phyloP scores from a whole-genome alignment of 2,888 invertebrate genomes.

The Erebia ligea region DNA sequence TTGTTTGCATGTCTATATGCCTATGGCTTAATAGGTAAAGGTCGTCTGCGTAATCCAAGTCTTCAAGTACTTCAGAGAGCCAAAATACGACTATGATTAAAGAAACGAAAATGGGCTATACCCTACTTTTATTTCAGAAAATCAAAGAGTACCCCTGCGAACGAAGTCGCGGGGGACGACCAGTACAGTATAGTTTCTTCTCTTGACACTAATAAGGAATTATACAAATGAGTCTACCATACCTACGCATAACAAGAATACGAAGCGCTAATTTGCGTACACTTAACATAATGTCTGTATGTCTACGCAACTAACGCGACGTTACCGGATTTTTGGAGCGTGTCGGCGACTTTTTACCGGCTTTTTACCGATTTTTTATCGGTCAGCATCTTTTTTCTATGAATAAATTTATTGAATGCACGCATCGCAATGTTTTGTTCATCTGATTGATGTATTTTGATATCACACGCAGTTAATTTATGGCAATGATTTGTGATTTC shows the following conservation, averaged over 20 bases:
- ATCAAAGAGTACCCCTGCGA: too few species aligned
- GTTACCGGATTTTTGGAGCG: slow-evolving; percentile 32
- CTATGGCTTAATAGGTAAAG: too few species aligned
- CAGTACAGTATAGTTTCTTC: not conserved
- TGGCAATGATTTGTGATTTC: not conserved
- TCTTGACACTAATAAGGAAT: not conserved
- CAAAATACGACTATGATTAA: too few species aligned
- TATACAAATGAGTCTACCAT: not conserved
- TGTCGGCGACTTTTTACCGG: slow-evolving; percentile 24
- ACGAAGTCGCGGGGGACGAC: too few species aligned
- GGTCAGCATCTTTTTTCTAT: slow-evolving; percentile 21
- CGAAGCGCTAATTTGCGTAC: not conserved
- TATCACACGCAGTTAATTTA: not conserved
- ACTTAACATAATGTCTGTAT: slow-evolving; percentile 6
- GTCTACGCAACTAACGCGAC: slow-evolving; percentile 1
- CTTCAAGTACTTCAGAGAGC: too few species aligned
- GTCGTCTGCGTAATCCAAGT: too few species aligned
- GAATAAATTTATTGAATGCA: not conserved
- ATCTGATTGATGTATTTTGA: slow-evolving; percentile 1
- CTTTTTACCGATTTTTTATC: slow-evolving; percentile 3
- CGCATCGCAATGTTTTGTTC: not conserved
- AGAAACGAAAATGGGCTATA: too few species aligned
- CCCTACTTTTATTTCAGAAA: too few species aligned
- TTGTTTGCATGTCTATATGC: too few species aligned
- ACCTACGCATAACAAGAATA: not conserved